Evolutionary conservation across 2,888 invertebrate genomes (phyloP), one percentile per base, ranked within the genome.

Genomic region (Emesis castigata): DNA sequence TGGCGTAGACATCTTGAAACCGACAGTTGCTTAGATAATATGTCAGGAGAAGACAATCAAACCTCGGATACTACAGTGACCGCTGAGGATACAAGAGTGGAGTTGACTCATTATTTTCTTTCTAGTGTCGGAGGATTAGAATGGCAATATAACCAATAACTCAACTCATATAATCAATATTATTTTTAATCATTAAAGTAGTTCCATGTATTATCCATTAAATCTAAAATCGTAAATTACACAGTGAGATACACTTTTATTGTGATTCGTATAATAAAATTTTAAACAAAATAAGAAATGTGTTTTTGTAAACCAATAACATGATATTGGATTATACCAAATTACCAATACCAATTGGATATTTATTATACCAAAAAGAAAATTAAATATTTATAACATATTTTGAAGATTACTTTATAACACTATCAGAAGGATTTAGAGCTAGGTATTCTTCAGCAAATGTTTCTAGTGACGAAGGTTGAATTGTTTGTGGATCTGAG

Each of bases 61-160:
- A 66, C 39, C 70, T 66, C 56, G 58, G 66, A 34, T 65, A 20
- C 66, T 20, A 66, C 22, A 65, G 8, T 20, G 14, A 44, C 44
- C 31, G 44, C 78, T 62, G 78, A 78, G 44, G 78, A 68, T 71
- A 78, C 68, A 78, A 78, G 78, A 53, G 61, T 18, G n/a, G 74
- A 78, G 71, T 74, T 78, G 74, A 44, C 29, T 78, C 29, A 74
- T 44, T 78, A 74, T 74, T 78, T 78, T 71, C 62, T 74, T 44
- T 78, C 74, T 18, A 22, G 48, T 78, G 78, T 78, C 71, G 74
- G 68, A 62, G 61, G 62, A 20, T 78, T 78, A 78, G 70, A 66
- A 78, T 78, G 74, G 78, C 78, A 78, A 56, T 74, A 73, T 78
- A 56, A 74, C 26, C 66, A 74, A 70, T 78, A 53, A 77, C 44